phyloP scores from a whole-genome alignment of 2,113 vertebrate species.

The Prunella himalayana region DNA sequence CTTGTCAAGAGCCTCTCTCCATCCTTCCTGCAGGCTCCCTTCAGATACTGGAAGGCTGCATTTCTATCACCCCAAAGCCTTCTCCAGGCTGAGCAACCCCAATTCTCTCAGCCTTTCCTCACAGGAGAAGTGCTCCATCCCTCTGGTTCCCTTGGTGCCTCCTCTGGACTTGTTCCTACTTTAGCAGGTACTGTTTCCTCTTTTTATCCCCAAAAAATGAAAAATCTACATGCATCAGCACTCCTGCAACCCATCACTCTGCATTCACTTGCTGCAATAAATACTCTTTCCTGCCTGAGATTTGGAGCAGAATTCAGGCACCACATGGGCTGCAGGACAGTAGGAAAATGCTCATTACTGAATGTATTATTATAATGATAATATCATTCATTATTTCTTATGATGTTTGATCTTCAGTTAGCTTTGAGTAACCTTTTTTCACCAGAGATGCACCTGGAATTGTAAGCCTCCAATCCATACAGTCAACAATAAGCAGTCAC shows the following conservation, averaged over 20 bases:
- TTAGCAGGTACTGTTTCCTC: not conserved
- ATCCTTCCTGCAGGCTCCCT: not conserved
- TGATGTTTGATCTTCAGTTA: not conserved
- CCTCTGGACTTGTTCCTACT: not conserved
- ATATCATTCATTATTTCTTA: not conserved
- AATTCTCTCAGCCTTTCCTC: not conserved
- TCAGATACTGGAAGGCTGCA: not conserved
- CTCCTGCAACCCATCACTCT: rapidly evolving
- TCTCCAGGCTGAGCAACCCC: too few species aligned
- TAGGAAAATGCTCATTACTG: not conserved
- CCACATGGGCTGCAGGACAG: not conserved
- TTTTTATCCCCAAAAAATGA: not conserved
- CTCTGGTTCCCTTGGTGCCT: not conserved
- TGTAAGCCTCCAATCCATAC: not conserved
- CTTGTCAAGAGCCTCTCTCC: not conserved
- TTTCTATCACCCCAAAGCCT: too few species aligned
- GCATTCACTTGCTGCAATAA: not conserved
- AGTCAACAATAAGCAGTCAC: not conserved
- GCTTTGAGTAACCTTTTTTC: not conserved
- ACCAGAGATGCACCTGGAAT: not conserved
- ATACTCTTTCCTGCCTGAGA: not conserved
- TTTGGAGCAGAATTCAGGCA: not conserved
- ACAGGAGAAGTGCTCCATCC: not conserved
- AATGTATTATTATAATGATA: not conserved
- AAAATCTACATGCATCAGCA: not conserved